These are phyloP conservation scores for Zaprionus ghesquierei DNA, from an alignment of 1,140 invertebrate species.

Conservation along the genomic window DNA sequence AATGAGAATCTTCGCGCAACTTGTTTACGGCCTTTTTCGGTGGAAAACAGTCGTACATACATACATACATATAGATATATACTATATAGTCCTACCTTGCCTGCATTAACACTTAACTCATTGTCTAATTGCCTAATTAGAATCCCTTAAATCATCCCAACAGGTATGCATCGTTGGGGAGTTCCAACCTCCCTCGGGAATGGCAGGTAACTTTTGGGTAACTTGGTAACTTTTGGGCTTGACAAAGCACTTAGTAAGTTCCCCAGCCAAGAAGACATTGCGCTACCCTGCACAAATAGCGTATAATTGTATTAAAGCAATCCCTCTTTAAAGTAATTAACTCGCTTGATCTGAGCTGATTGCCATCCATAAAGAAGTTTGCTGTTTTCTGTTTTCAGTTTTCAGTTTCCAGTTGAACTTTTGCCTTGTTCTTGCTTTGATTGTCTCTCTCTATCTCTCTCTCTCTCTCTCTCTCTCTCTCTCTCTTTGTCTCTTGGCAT, in stretches of 20 bases:
- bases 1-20: slow-evolving; percentile 7
- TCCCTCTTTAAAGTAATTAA: not conserved
- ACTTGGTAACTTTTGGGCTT: not conserved
- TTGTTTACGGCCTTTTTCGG: slow-evolving; percentile 9
- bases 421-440: not conserved
- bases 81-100: not conserved
- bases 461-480: no score
- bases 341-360: not conserved
- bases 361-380: not conserved
- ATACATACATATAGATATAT: no score
- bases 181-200: not conserved
- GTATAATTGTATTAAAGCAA: not conserved
- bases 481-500: not conserved
- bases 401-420: not conserved
- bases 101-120: slow-evolving; percentile 24
- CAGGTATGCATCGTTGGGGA: not conserved
- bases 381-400: not conserved
- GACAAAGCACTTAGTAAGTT: not conserved
- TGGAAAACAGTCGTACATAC: slow-evolving; percentile 13
- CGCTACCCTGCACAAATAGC: not conserved
- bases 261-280: no score
- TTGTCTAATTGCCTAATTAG: slow-evolving; percentile 49
- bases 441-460: not conserved
- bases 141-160: slow-evolving; percentile 12
- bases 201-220: not conserved